Conservation (phyloP, 2,113 vertebrate species). For the Tychaedon coryphoeus region DNA sequence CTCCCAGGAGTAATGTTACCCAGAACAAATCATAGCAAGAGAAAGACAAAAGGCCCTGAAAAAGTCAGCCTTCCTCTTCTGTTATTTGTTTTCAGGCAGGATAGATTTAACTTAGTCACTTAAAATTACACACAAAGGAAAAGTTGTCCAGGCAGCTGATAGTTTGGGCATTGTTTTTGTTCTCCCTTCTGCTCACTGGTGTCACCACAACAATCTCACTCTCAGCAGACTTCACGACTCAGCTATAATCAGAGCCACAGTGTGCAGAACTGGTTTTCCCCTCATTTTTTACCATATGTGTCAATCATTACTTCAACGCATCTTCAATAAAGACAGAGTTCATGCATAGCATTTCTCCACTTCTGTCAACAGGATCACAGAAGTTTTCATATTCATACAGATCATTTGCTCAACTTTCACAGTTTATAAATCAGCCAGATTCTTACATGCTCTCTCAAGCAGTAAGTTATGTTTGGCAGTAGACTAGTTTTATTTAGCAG, state of each 20-base stretch:
- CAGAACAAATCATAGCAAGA: not conserved
- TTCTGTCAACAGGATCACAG: not conserved
- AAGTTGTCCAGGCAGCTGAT: not conserved
- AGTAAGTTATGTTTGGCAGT: not conserved
- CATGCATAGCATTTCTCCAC: not conserved
- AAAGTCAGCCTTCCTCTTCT: not conserved
- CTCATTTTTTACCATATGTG: not conserved
- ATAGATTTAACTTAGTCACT: not conserved
- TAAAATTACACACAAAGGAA: not conserved
- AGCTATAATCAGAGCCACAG: not conserved
- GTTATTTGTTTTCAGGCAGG: not conserved
- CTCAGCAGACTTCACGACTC: not conserved
- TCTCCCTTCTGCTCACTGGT: not conserved
- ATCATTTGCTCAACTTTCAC: not conserved
- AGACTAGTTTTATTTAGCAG: not conserved
- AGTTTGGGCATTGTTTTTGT: not conserved
- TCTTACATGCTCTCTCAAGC: not conserved
- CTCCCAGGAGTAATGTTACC: not conserved
- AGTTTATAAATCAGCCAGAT: not conserved
- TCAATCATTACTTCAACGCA: not conserved
- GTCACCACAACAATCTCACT: not conserved
- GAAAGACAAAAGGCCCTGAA: not conserved
- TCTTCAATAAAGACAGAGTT: not conserved
- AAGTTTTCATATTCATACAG: not conserved
- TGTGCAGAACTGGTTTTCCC: not conserved